phyloP scores from a whole-genome alignment of 2,113 vertebrate genomes.

The Pelvicachromis taeniatus region DNA sequence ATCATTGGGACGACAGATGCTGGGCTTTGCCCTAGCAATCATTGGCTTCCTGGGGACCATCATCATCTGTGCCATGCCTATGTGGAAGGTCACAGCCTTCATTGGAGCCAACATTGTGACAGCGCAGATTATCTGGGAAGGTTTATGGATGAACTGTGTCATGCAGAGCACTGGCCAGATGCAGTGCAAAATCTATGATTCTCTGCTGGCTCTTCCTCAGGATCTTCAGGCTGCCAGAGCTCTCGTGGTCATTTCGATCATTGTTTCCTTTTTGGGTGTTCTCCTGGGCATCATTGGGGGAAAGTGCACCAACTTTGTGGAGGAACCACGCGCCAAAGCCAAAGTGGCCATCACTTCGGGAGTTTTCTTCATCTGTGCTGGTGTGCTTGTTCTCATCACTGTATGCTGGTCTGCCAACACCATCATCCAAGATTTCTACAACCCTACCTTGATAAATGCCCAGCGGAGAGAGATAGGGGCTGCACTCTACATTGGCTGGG shows the following conservation, averaged over 20 bases:
- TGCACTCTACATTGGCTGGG: conserved; percentile 88
- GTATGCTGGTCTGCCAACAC: conserved; percentile 86
- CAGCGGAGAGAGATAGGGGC: conserved; percentile 79
- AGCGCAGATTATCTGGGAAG: conserved; percentile 74
- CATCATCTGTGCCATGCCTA: conserved; percentile 66
- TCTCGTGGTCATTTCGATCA: conserved; percentile 79
- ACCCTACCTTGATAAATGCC: conserved; percentile 52
- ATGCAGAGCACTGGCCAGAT: conserved; percentile 78
- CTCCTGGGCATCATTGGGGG: conserved; percentile 76
- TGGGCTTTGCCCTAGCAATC: conserved; percentile 64
- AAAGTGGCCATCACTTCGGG: conserved; percentile 81
- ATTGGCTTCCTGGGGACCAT: conserved; percentile 66
- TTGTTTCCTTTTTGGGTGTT: conserved; percentile 72
- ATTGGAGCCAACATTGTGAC: conserved; percentile 77
- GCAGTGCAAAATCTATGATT: conserved; percentile 79
- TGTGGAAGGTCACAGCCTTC: conserved; percentile 76
- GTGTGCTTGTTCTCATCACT: conserved; percentile 81
- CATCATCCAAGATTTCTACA: conserved; percentile 89
- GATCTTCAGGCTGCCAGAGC: conserved; percentile 75
- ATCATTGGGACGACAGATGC: conserved; percentile 70
- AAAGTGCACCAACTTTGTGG: conserved; percentile 92
- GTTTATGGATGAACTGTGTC: conserved; percentile 77
- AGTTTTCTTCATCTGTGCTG: conserved; percentile 76
- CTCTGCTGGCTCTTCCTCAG: conserved; percentile 63
- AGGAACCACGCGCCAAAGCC: conserved; percentile 71